Conservation (phyloP, 1,140 invertebrate species). For the Dermatophagoides farinae region DNA sequence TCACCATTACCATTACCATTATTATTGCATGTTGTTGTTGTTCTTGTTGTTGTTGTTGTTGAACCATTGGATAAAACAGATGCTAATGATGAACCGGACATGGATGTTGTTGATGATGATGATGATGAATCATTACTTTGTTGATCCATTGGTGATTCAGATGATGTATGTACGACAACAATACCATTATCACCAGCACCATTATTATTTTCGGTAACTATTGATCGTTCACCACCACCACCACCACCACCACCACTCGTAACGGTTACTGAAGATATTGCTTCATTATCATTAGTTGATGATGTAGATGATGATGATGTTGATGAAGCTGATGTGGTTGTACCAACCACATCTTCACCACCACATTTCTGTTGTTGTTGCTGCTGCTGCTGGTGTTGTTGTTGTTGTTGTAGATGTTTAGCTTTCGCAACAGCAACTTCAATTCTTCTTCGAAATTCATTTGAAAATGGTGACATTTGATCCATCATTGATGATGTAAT, state of each 20-base stretch:
- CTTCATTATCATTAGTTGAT: too few relatives aligned
- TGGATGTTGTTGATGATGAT: neutral
- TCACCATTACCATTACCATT: neutral
- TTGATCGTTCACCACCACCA: neutral
- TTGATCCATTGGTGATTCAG: neutral
- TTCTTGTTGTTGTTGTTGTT: neutral
- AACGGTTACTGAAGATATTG: neutral
- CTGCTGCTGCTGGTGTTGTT: neutral
- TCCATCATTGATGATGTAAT: neutral
- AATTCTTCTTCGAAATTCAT: neutral
- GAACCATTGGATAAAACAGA: neutral
- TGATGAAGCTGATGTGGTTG: neutral
- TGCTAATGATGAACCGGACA: neutral
- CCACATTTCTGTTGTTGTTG: too few relatives aligned
- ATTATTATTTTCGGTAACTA: neutral
- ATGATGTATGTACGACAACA: neutral
- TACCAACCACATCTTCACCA: neutral
- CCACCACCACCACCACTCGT: too few relatives aligned
- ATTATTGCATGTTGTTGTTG: neutral
- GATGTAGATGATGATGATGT: neutral
- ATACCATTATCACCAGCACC: neutral
- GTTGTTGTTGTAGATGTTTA: neutral
- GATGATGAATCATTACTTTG: neutral
- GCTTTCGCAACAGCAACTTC: neutral
- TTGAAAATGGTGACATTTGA: neutral